Evolutionary conservation across 2,113 vertebrate species (phyloP).

Genomic region (Coptodon rendalli): DNA sequence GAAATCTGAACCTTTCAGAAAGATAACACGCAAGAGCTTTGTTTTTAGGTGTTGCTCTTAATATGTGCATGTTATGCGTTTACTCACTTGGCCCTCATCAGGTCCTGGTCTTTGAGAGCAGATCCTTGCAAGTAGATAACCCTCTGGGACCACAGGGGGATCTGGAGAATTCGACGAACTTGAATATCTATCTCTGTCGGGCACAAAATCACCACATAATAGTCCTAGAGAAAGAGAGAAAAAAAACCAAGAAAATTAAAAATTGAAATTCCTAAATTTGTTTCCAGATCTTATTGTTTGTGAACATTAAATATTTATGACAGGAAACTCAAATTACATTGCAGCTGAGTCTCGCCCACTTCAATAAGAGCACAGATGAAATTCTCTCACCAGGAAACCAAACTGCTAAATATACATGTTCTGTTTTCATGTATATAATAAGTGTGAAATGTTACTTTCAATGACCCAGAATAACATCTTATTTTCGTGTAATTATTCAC

Average conservation of each 20-base stretch:
- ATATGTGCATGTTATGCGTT: background rate
- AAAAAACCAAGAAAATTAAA: background rate
- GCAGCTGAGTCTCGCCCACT: background rate
- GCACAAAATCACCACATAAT: slow-evolving; percentile 97
- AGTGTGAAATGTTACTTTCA: too few relatives aligned
- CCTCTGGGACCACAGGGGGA: slow-evolving; percentile 95
- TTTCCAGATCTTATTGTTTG: background rate
- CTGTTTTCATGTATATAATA: background rate
- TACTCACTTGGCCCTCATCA: slow-evolving; percentile 97
- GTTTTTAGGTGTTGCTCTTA: background rate
- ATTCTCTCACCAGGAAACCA: too few relatives aligned
- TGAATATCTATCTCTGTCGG: slow-evolving; percentile 95
- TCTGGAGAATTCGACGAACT: slow-evolving; percentile 93
- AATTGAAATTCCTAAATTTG: background rate
- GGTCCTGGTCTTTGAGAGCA: slow-evolving; percentile 94
- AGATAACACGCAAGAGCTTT: background rate
- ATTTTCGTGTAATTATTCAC: background rate
- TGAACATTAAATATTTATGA: background rate
- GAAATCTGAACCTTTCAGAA: background rate
- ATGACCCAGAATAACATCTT: too few relatives aligned
- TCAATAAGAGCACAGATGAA: background rate
- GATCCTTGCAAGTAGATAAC: slow-evolving; percentile 99
- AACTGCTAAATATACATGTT: background rate
- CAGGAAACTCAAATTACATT: background rate
- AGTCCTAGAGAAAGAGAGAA: slow-evolving; percentile 76